phyloP scores from a whole-genome alignment of 1,140 invertebrate genomes.

The Bombus confusus region DNA sequence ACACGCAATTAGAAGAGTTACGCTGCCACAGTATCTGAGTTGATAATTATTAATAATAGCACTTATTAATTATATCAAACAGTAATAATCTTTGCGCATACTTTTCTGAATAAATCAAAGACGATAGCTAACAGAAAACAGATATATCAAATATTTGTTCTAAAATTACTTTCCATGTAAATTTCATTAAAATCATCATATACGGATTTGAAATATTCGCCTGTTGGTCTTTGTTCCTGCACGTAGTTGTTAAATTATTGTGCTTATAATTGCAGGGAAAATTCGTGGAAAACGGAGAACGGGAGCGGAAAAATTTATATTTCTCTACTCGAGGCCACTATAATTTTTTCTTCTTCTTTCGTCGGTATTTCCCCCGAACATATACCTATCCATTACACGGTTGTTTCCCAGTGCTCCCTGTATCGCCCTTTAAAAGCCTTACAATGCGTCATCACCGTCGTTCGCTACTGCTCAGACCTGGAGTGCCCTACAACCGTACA shows the following conservation, averaged over 20 bases:
- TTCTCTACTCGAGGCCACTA: slow-evolving; percentile 23
- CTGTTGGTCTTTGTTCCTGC: not conserved
- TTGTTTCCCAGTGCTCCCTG: slow-evolving; percentile 67
- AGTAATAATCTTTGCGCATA: too few species aligned
- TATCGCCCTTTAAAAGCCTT: slow-evolving; percentile 75
- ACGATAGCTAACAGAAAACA: too few species aligned
- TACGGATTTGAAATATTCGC: not conserved
- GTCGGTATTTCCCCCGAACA: slow-evolving; percentile 43
- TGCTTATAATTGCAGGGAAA: too few species aligned
- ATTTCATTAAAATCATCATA: not conserved
- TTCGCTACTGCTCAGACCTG: slow-evolving; percentile 69
- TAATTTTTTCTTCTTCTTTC: slow-evolving; percentile 22
- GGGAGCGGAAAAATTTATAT: slow-evolving; percentile 20
- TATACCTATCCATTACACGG: slow-evolving; percentile 73
- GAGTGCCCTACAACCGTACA: slow-evolving; percentile 74
- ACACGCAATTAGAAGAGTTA: too few species aligned
- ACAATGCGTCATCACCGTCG: slow-evolving; percentile 78
- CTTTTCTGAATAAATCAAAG: too few species aligned
- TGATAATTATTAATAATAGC: too few species aligned
- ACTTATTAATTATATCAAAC: too few species aligned
- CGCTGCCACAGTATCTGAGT: too few species aligned
- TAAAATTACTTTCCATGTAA: not conserved
- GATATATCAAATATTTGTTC: too few species aligned
- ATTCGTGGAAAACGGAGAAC: not conserved
- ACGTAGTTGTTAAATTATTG: not conserved